phyloP scores from a whole-genome alignment of 1,140 invertebrate species.

The Atta texana region DNA sequence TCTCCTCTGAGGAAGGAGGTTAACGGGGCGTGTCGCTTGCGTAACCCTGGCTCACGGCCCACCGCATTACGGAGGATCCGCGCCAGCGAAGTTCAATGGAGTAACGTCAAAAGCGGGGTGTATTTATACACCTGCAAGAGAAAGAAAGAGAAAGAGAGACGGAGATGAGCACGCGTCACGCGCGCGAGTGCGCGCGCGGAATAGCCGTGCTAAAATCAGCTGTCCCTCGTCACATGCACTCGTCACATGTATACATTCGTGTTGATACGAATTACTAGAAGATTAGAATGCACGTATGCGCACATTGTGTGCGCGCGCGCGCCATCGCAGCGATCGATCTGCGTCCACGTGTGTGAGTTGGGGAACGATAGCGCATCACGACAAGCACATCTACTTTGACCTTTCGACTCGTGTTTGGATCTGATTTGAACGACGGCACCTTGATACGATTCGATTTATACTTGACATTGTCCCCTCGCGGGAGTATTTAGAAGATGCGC shows the following conservation, averaged over 20 bases:
- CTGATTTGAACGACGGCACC: neutral
- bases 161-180: slow-evolving; percentile 62
- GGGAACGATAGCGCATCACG: neutral
- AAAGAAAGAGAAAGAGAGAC: neutral
- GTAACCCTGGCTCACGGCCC: slow-evolving; percentile 82
- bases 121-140: slow-evolving; percentile 74
- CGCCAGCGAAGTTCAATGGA: slow-evolving; percentile 85
- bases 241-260: neutral
- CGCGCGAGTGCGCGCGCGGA: slow-evolving; percentile 69
- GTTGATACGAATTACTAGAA: slow-evolving; percentile 7
- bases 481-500: slow-evolving; percentile 1
- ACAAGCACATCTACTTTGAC: slow-evolving; percentile 13
- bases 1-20: slow-evolving; percentile 81
- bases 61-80: slow-evolving; percentile 73
- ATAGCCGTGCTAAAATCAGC: slow-evolving; percentile 74
- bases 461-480: slow-evolving; percentile 50
- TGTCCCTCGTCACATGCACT: slow-evolving; percentile 35
- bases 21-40: slow-evolving; percentile 80
- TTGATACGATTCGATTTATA: slow-evolving; percentile 51
- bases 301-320: neutral
- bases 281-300: neutral
- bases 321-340: neutral
- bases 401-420: slow-evolving; percentile 21
- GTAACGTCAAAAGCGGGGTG: slow-evolving; percentile 79
- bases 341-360: neutral